Evolutionary conservation across 2,888 invertebrate species (phyloP).

Genomic region (Cremastobaeus sp.): DNA sequence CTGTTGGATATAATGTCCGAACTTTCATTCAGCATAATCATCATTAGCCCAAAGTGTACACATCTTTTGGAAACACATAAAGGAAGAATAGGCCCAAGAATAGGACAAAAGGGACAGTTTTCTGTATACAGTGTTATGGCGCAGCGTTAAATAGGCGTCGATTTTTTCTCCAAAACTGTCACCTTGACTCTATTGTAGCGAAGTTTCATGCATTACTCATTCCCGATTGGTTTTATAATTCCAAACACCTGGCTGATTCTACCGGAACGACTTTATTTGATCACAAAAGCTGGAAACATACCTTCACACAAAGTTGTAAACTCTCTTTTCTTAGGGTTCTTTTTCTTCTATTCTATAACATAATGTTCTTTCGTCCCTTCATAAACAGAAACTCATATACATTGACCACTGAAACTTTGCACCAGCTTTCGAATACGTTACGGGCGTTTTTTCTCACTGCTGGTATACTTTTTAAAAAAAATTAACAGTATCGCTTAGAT

Average conservation of each 20-base stretch:
- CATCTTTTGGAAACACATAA: conserved; percentile 4
- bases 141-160: conserved; percentile 38
- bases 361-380: conserved; percentile 71
- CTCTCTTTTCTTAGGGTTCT: conserved; percentile 65
- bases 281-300: conserved; percentile 71
- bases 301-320: conserved; percentile 69
- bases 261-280: conserved; percentile 68
- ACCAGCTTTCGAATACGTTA: conserved; percentile 62
- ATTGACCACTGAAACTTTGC: conserved; percentile 69
- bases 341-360: conserved; percentile 64
- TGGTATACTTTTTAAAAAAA: no score
- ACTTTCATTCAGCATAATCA: not conserved
- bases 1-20: no score
- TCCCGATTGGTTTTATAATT: conserved; percentile 57
- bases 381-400: conserved; percentile 66
- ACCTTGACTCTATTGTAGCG: conserved; percentile 54
- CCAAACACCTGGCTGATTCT: conserved; percentile 66
- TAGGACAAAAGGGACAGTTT: conserved; percentile 28
- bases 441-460: conserved; percentile 1
- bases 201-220: conserved; percentile 55
- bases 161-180: conserved; percentile 52
- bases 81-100: not conserved
- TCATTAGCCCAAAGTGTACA: not conserved
- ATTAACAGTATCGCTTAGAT: no score
- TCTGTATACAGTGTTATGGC: conserved; percentile 33